Base-by-base conservation (phyloP, 2,113 vertebrate species). In the Lynx canadensis region DNA sequence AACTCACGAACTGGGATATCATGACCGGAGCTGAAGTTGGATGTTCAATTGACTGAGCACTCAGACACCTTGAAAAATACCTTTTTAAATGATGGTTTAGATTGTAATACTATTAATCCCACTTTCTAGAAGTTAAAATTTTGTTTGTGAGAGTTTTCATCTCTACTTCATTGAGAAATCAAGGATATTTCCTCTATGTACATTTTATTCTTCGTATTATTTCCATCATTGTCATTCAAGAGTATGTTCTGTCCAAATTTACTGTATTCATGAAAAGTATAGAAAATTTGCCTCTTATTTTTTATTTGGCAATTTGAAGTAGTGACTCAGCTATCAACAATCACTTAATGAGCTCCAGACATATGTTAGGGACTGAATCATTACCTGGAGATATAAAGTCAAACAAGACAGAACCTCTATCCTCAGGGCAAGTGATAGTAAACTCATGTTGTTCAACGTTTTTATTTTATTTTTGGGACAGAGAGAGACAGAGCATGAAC, bases 181-280 rank as follows among this genome's bases (percentile, higher is more conserved):
- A 89, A 82, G 14, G 18, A 48, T 83, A 79, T 3, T 65, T 65
- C 33, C 82, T 94, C 48, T 83, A 68, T 14, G 38, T 18, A 11
- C 25, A 36, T 68, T 92, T 80, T 12, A 85, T 76, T 96, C 31
- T 85, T 85, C 9, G 27, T 90, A 1, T 71, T 65, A 71, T 74
- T 86, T 79, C 36, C 21, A 63, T 65, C 5, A 38, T 41, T 82
- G 65, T 38, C 45, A 71, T 80, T 80, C 45, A 66, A 29, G 74
- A 91, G 14, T 91, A 18, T 91, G 11, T 69, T 21, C 25, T 71
- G 23, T 48, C 8, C 57, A 68, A 18, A 79, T 89, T 63, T 73
- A 94, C 78, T 88, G 55, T 84, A 55, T 15, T 94, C 18, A 69
- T 83, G 63, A 94, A 92, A 92, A 48, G 73, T n/a, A 57, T 19